Conservation (phyloP, 2,113 vertebrate species). For the Pitta sordida region DNA sequence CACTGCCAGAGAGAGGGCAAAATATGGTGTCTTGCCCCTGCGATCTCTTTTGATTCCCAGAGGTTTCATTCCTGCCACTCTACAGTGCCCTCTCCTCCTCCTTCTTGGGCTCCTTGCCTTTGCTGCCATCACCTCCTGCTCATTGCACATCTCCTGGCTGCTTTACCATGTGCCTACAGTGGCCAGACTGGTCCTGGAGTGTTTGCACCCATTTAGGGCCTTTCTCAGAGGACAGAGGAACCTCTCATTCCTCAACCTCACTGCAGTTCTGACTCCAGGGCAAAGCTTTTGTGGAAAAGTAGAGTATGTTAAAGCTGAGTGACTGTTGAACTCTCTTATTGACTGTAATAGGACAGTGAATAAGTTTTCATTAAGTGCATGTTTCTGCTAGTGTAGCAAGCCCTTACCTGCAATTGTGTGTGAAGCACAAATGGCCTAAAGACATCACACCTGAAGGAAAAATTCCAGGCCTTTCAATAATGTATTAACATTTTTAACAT, state of each 20-base stretch:
- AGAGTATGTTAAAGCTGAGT: background rate
- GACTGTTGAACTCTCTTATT: conserved; percentile 20
- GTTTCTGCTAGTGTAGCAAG: conserved; percentile 56
- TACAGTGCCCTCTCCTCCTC: background rate
- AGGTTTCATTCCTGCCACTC: background rate
- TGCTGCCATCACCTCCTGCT: background rate
- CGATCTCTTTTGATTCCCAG: background rate
- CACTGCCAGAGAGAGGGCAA: fast-evolving
- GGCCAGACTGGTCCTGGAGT: fast-evolving
- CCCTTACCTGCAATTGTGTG: conserved; percentile 47
- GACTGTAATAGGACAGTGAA: conserved; percentile 23
- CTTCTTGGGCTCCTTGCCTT: background rate
- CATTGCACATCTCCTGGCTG: background rate
- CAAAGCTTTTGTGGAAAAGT: background rate
- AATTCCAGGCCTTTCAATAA: conserved; percentile 65
- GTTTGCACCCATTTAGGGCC: background rate
- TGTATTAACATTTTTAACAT: conserved; percentile 57
- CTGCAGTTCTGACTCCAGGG: background rate
- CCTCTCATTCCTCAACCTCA: background rate
- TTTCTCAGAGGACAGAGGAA: background rate
- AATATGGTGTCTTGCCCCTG: background rate
- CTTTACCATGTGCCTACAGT: background rate
- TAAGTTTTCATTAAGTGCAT: conserved; percentile 58
- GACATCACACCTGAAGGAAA: conserved; percentile 60
- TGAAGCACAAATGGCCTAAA: conserved; percentile 60